Percentiles rank a stretch among this genome's conserved stretches.
Evolutionary conservation across 2,797 vertebrate species (phyloP).

Genomic region (Myripristis jacobus): DNA sequence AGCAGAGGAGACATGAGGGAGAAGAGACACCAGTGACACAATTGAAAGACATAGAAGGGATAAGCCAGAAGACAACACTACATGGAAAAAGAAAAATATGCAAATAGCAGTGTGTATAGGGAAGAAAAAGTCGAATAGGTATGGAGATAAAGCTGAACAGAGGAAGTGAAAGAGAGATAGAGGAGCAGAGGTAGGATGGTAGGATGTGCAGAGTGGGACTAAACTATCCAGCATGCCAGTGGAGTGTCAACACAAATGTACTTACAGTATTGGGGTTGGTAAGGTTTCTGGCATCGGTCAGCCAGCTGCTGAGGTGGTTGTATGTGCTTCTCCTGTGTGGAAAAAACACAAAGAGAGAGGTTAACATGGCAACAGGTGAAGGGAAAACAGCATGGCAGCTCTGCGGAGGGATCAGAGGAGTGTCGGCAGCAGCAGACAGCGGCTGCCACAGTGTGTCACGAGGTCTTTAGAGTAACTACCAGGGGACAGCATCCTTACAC

Average conservation of each 20-base stretch:
- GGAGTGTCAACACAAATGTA: conserved; percentile 30
- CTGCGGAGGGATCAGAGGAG: conserved; percentile 12
- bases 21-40: not conserved
- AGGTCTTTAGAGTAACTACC: not conserved
- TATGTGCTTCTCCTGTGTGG: conserved; percentile 96
- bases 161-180: not conserved
- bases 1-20: not conserved
- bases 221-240: not conserved
- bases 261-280: conserved; percentile 99
- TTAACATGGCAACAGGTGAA: conserved; percentile 59
- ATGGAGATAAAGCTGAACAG: not conserved
- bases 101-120: not conserved
- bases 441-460: conserved; percentile 8
- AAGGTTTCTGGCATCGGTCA: conserved; percentile 99
- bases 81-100: not conserved
- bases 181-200: not conserved
- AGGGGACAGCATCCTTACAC: not conserved
- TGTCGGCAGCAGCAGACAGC: not conserved
- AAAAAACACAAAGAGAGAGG: conserved; percentile 36
- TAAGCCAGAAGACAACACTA: not conserved
- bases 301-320: conserved; percentile 99
- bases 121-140: not conserved
- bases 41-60: not conserved
- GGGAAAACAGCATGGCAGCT: conserved; percentile 16
- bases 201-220: not conserved